Percentiles rank a stretch among this genome's conserved stretches.
phyloP scores from a whole-genome alignment of 1,140 invertebrate species.

The Tetramorium alpestre region DNA sequence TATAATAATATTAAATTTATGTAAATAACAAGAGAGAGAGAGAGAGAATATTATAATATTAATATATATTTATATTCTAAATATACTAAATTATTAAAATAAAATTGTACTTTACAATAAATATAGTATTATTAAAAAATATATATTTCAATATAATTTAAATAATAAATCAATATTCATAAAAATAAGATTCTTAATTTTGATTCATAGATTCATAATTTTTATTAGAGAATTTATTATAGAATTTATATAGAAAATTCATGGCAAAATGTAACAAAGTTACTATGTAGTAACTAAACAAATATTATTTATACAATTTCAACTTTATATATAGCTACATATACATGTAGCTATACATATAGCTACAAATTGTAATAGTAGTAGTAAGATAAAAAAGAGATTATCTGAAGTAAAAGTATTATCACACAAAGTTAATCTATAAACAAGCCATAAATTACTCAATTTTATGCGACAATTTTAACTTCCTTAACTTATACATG shows the following conservation, averaged over 20 bases:
- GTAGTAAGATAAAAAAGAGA: no score
- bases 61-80: not conserved
- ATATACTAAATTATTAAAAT: not conserved
- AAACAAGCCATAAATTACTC: no score
- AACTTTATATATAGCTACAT: no score
- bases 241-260: not conserved
- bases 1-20: not conserved
- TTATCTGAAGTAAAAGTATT: no score
- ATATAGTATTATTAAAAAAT: not conserved
- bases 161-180: not conserved
- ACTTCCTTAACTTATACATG: not conserved
- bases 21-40: not conserved
- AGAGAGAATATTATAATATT: not conserved
- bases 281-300: no score
- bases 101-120: not conserved
- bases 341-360: no score
- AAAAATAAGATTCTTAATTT: not conserved
- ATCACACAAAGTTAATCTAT: no score
- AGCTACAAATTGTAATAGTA: no score
- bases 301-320: no score
- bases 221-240: not conserved
- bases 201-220: no score
- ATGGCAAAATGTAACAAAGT: no score
- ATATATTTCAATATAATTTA: not conserved
- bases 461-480: no score